Percentiles rank a stretch among this genome's conserved stretches.
Conservation (phyloP, 2,888 invertebrate genomes). For the Polyommatus icarus region DNA sequence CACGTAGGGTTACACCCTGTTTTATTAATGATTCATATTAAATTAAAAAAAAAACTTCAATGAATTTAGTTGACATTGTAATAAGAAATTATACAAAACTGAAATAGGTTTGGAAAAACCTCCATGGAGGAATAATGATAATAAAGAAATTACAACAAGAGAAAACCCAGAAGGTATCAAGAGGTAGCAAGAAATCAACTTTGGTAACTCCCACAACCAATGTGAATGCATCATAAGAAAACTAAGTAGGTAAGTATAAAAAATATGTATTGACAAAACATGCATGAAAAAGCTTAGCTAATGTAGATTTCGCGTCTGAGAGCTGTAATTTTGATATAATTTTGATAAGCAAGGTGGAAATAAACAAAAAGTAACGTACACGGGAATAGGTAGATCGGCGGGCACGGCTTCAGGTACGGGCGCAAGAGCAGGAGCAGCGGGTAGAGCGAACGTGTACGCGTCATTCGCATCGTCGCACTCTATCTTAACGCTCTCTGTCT, state of each 20-base stretch:
- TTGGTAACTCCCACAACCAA: background rate
- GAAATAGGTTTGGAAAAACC: background rate
- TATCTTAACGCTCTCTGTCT: slow-evolving; percentile 83
- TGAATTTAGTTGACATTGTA: background rate
- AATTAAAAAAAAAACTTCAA: background rate
- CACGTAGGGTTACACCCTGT: no score
- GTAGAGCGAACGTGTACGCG: slow-evolving; percentile 84
- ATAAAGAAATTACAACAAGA: background rate
- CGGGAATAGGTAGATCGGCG: slow-evolving; percentile 53
- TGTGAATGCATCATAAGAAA: background rate
- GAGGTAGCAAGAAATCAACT: background rate
- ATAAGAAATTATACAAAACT: background rate
- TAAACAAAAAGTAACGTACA: slow-evolving; percentile 41
- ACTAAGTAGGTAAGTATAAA: background rate
- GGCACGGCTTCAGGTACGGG: slow-evolving; percentile 58
- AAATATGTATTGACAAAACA: background rate
- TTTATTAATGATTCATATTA: no score
- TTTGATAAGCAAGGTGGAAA: slow-evolving; percentile 21
- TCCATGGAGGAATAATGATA: background rate
- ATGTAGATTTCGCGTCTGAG: background rate
- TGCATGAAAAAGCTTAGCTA: slow-evolving; percentile 1
- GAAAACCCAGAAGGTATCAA: no score
- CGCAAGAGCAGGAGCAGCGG: slow-evolving; percentile 59
- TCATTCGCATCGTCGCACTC: slow-evolving; percentile 87
- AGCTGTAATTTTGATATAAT: slow-evolving; percentile 15